Base-by-base conservation (phyloP, 1,140 invertebrate species). In the Formica exsecta region DNA sequence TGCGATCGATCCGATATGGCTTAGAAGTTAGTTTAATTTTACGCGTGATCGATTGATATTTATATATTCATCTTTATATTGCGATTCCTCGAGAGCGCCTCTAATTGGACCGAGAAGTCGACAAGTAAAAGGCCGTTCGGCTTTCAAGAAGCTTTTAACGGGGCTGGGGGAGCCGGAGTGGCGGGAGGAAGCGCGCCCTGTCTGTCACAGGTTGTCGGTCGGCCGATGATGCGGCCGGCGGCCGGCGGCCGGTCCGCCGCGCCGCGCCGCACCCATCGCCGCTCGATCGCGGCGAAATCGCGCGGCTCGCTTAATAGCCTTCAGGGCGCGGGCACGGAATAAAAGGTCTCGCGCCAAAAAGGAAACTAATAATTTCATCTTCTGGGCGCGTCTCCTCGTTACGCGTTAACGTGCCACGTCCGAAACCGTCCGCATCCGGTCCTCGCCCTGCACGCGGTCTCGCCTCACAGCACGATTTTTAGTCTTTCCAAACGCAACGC, bases 321-420 rank as follows among this genome's bases (percentile, higher is more conserved):
- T 70, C 54, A 38, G 48, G 44, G 76, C 66, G 66, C 64, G 19
- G 75, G 75, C 76, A 79, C 7, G 76, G 79, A 83, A 83, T 83
- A 83, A 83, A 83, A 83, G 74, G 54, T 36, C 64, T 51, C 77
- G 66, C 66, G 66, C 22, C 66, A 62, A 68, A 73, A 83, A 62
- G 68, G 79, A 74, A 83, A 83, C 73, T 83, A 83, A 83, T 83
- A 83, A 83, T 83, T 83, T 83, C 54, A 74, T 83, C 68, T 32
- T 74, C 68, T 68, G 79, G 29, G 79, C 68, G 79, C 79, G 48
- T 51, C 48, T 51, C 48, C 65, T 81, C 66, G 66, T 81, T 81
- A 81, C 54, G 66, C 79, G 79, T 61, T 74, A 83, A 83, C 79
- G 54, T 73, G 51, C 66, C 65, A 32, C 11, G 64, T 73, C 65